Evolutionary conservation across 2,113 vertebrate species (phyloP), one percentile per base, ranked within the genome.

Genomic region (Gallinago paraguaiae): DNA sequence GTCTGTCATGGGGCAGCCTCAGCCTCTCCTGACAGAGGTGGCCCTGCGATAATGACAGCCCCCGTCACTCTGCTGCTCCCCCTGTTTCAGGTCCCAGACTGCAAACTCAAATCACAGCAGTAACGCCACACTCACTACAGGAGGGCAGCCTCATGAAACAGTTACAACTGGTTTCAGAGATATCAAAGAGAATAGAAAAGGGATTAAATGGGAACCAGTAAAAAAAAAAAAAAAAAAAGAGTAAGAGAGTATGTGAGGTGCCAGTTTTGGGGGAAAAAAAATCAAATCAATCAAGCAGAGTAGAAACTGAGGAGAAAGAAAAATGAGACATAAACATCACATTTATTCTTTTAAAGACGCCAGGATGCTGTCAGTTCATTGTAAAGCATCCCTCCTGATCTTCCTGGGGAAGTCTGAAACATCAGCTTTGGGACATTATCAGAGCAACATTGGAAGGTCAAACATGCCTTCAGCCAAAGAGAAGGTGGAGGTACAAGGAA

Each of bases 351-450:
- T n/a, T 75, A 85, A 85, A 64, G 53, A 45, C 3, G 2, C 12
- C 31, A 41, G 10, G 13, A 22, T 1, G 0, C 9, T 54, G 13
- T 15, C 19, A 81, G 18, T 19, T 72, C 4, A 0, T 35, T 37
- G 56, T 70, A 60, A 59, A 71, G 4, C 3, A 9, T 37, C 22
- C 23, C 13, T 51, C 14, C 18, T 60, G 35, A 23, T 61, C 22
- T 82, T 51, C 33, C 35, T 41, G 14, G 41, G 35, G 13, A 81
- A 61, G 13, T 35, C 54, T 74, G 50, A 77, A 87, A 68, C 23
- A 69, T 14, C 35, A 57, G 25, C 25, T 51, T 70, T 74, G 30
- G 39, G 59, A 22, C 19, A 30, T 45, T 33, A 35, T 18, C 23
- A 74, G 28, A 77, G 28, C 37, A 56, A 24, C 10, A 25, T 0